phyloP scores from a whole-genome alignment of 2,888 invertebrate genomes.

The Aproaerema taeniolella region DNA sequence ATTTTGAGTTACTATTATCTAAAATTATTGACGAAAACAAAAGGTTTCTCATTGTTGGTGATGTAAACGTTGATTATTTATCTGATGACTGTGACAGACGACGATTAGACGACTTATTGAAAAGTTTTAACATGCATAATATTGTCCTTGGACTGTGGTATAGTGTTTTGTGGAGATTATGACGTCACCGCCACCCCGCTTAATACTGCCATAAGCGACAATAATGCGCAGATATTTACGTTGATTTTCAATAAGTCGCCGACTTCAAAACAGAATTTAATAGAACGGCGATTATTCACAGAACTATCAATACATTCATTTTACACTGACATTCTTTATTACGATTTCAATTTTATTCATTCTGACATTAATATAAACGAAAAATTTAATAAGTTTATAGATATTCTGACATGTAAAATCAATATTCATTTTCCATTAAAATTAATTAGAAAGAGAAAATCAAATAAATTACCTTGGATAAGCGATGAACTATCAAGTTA shows the following conservation, averaged over 20 bases:
- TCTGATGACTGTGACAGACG: not conserved
- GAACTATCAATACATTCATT: not conserved
- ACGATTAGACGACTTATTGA: not conserved
- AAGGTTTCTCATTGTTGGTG: conserved; percentile 3
- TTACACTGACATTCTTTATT: not conserved
- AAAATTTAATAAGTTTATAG: not conserved
- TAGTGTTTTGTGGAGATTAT: not conserved
- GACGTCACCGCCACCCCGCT: not conserved
- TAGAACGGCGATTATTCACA: not conserved
- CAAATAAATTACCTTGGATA: too few species aligned
- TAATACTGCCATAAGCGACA: not conserved
- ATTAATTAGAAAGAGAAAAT: not conserved
- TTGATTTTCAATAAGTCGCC: not conserved
- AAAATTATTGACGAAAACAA: not conserved
- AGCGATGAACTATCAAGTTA: too few species aligned
- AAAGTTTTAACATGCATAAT: not conserved
- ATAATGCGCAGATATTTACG: not conserved
- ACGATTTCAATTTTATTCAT: not conserved
- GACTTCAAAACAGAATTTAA: not conserved
- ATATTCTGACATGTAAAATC: not conserved
- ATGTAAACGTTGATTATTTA: too few species aligned
- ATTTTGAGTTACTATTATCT: not conserved
- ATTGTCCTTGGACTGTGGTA: not conserved
- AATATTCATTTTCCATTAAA: conserved; percentile 2
- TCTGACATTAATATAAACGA: too few species aligned